Conservation (phyloP, 2,113 vertebrate genomes). For the Ellobius talpinus region DNA sequence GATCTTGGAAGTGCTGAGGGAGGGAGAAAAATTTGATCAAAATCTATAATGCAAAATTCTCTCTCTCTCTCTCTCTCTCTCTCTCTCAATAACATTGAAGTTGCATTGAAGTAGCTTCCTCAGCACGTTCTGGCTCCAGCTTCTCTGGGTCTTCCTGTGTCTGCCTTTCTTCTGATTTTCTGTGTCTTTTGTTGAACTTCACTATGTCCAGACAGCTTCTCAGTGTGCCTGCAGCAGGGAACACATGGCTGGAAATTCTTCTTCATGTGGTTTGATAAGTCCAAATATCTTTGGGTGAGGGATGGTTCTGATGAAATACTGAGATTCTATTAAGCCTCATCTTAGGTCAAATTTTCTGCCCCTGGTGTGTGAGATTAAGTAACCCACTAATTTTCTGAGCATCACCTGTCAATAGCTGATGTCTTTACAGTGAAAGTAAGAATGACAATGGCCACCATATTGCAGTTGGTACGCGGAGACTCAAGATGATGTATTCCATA, state of each 20-base stretch:
- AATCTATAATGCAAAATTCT: background rate
- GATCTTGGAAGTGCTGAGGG: background rate
- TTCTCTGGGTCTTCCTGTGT: background rate
- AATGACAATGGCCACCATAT: background rate
- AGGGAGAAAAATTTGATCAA: background rate
- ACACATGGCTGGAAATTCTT: background rate
- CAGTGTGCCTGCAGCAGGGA: background rate
- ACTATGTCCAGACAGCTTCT: background rate
- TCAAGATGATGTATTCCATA: background rate
- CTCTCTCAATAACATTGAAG: too few relatives aligned
- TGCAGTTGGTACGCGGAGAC: background rate
- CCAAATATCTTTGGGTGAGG: background rate
- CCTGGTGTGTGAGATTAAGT: background rate
- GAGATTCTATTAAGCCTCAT: background rate
- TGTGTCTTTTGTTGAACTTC: background rate
- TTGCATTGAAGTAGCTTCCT: background rate
- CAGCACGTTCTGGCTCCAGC: background rate
- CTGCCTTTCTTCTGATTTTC: conserved; percentile 16
- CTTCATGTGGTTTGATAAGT: background rate
- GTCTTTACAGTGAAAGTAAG: background rate
- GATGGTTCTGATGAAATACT: background rate
- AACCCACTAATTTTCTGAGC: background rate
- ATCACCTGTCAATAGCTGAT: background rate
- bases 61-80: background rate
- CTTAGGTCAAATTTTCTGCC: background rate